Base-by-base conservation (phyloP, 2,888 invertebrate species). In the Pachliopta kotzebuea region DNA sequence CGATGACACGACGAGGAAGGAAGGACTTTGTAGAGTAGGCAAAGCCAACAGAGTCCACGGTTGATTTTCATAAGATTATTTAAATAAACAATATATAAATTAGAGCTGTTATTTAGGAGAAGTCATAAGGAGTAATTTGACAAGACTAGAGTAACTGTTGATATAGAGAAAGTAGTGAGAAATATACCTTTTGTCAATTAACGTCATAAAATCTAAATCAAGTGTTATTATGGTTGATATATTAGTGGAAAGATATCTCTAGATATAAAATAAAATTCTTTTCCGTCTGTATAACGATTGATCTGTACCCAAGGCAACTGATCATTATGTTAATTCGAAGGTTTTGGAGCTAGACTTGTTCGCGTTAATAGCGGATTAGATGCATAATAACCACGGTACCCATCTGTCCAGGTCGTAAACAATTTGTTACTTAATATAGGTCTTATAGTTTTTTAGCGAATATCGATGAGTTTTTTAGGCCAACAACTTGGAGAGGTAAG, bases 311-410 rank as follows among this genome's bases (percentile, higher is more conserved):
- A 11, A 65, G 57, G 65, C 69, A 74, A 74, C 76, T 82, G 73
- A 83, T 86, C 76, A 88, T 89, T 88, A 89, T 88, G 88, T 78
- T 86, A 88, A 88, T 89, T 76, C 72, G 66, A 73, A 74, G 72
- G 72, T 66, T 62, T 66, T 56, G 37, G 65, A 82, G 77, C 85
- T 85, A 86, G 83, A 75, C 77, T 78, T 77, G 76, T 79, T 74
- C 72, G 68, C 61, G 64, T 71, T 84, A 85, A 87, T 83, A 73
- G 72, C 61, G 75, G 74, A 84, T 86, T 81, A 81, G 80, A 70
- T 74, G 72, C 71, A 80, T 84, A 83, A 84, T 85, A 73, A 75
- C 69, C 60, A 56, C 77, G 83, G 83, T 83, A 81, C 75, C 83
- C 86, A 86, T 86, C 85, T 87, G 88, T 87, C 85, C 79, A 71